Percentiles rank a stretch among this genome's conserved stretches.
Evolutionary conservation across 2,797 vertebrate species (phyloP).

Genomic region (Hippocampus kuda): DNA sequence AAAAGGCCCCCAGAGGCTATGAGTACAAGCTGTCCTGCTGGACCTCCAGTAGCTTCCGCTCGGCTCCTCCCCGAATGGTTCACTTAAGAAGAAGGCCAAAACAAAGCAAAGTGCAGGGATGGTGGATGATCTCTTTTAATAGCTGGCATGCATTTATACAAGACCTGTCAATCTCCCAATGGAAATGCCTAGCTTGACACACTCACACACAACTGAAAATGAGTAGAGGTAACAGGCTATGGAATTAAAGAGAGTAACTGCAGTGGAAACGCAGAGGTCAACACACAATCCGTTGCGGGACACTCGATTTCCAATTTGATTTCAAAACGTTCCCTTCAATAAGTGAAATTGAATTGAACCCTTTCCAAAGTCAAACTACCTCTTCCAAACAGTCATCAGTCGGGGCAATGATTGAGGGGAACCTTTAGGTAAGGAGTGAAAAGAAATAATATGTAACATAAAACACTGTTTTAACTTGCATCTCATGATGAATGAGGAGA

Average conservation of each 20-base stretch:
- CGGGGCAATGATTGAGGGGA: background rate
- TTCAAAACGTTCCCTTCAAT: background rate
- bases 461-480: background rate
- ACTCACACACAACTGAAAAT: conserved; percentile 23
- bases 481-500: background rate
- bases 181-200: conserved; percentile 31
- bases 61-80: conserved; percentile 29
- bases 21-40: conserved; percentile 69
- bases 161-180: conserved; percentile 30
- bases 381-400: background rate
- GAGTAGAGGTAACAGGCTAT: conserved; percentile 43
- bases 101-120: conserved; percentile 26
- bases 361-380: background rate
- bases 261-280: conserved; percentile 27
- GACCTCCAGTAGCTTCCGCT: conserved; percentile 53
- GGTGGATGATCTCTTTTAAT: conserved; percentile 48
- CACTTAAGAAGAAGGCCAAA: conserved; percentile 29
- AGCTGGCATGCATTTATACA: conserved; percentile 49
- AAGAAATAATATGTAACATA: background rate
- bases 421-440: background rate
- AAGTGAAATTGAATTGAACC: background rate
- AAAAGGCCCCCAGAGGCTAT: conserved; percentile 63
- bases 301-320: conserved; percentile 11
- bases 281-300: background rate
- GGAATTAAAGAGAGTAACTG: conserved; percentile 28